These are phyloP conservation scores for Zosterops pallidus DNA, from an alignment of 2,113 vertebrate genomes.

Conservation along the genomic window DNA sequence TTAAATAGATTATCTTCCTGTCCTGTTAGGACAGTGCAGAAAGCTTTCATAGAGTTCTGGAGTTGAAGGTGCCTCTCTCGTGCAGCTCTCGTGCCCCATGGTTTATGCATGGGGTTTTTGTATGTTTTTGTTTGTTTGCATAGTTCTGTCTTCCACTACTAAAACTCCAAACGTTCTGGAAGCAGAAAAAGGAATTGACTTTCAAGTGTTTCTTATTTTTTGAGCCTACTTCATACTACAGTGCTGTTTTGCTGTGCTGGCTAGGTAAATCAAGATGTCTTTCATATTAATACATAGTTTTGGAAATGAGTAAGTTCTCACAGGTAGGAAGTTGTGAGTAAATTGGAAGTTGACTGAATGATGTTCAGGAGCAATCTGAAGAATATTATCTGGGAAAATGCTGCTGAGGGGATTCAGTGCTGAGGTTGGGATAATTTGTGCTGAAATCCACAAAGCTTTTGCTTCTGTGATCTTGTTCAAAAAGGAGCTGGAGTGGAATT, in stretches of 20 bases:
- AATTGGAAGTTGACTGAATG: not conserved
- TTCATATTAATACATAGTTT: not conserved
- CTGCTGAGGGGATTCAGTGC: not conserved
- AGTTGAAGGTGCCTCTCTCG: not conserved
- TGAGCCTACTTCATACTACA: not conserved
- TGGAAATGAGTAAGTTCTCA: not conserved
- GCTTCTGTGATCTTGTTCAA: not conserved
- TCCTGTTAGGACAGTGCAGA: not conserved
- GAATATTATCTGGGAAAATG: not conserved
- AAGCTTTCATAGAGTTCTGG: not conserved
- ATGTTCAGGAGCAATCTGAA: not conserved
- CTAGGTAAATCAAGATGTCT: not conserved
- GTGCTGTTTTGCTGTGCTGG: not conserved
- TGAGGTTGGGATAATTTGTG: not conserved
- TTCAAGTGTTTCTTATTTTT: not conserved
- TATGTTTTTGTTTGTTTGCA: not conserved
- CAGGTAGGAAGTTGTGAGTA: not conserved
- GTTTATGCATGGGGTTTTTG: not conserved
- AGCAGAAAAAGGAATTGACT: not conserved
- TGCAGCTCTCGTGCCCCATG: not conserved
- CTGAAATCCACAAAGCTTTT: not conserved
- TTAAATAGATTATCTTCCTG: not conserved
- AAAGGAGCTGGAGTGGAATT: not conserved
- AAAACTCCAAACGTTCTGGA: not conserved
- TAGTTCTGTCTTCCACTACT: not conserved